Conservation (phyloP, 2,888 invertebrate genomes). For the Megamerina dolium region DNA sequence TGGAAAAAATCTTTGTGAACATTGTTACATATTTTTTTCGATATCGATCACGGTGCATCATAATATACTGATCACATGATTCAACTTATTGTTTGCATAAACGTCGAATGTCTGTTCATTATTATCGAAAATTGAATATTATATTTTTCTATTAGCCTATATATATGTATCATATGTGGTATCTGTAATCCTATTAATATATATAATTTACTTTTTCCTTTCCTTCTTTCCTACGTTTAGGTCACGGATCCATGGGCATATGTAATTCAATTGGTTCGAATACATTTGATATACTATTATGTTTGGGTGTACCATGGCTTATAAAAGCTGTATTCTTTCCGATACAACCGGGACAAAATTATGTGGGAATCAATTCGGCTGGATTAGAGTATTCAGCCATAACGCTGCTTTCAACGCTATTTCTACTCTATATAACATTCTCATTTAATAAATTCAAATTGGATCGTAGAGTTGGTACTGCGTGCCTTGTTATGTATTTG, state of each 20-base stretch:
- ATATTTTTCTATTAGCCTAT: no score
- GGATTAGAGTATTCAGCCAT: constrained; percentile 88
- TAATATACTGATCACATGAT: no score
- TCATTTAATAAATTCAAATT: constrained; percentile 82
- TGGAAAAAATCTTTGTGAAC: no score
- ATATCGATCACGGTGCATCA: no score
- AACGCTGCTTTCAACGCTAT: constrained; percentile 76
- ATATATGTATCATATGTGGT: no score
- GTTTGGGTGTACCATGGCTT: constrained; percentile 81
- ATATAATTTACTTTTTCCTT: no score
- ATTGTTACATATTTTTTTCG: no score
- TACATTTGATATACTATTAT: constrained; percentile 83
- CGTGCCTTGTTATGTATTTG: constrained; percentile 81
- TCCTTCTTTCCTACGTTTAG: no score
- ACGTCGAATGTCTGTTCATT: no score
- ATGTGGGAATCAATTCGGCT: constrained; percentile 81
- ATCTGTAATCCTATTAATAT: no score
- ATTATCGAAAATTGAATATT: no score
- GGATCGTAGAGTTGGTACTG: constrained; percentile 76
- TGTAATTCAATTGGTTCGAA: constrained; percentile 88
- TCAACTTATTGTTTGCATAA: no score
- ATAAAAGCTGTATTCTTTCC: constrained; percentile 81
- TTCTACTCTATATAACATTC: constrained; percentile 77
- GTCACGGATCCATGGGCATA: constrained; percentile 86
- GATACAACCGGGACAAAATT: constrained; percentile 70